Evolutionary conservation across 2,113 vertebrate genomes (phyloP).

Genomic region (Tricholaema leucomelas): DNA sequence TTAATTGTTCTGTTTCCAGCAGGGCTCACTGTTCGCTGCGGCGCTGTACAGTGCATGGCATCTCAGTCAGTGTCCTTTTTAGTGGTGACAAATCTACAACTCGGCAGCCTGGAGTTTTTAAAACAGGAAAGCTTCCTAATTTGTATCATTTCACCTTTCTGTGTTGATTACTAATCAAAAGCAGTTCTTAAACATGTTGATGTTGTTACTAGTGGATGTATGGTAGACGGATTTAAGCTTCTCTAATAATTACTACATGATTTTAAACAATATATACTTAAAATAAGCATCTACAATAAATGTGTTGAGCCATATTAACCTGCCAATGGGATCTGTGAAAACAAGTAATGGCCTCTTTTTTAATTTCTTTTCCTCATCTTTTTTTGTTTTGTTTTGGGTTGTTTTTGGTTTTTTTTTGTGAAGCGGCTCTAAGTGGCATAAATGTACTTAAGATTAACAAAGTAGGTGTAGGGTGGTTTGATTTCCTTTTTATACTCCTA

Average conservation of each 20-base stretch:
- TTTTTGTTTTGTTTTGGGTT: conserved; percentile 37
- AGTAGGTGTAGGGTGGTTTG: conserved; percentile 64
- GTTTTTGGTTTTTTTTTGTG: conserved; percentile 61
- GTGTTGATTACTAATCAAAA: conserved; percentile 75
- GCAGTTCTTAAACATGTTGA: conserved; percentile 70
- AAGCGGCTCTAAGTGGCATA: conserved; percentile 76
- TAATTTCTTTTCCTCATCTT: conserved; percentile 40
- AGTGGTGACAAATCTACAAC: conserved; percentile 1
- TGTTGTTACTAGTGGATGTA: conserved; percentile 79
- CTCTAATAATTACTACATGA: conserved; percentile 75
- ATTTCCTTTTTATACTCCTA: conserved; percentile 71
- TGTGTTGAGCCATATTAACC: conserved; percentile 84
- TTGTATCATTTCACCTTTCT: conserved; percentile 70
- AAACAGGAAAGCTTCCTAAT: conserved; percentile 58
- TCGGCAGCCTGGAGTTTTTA: conserved; percentile 61
- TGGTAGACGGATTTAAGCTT: conserved; percentile 77
- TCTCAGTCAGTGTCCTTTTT: conserved; percentile 51
- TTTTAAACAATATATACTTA: conserved; percentile 80
- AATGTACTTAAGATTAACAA: conserved; percentile 75
- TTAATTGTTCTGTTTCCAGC: conserved; percentile 46
- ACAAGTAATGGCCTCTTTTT: conserved; percentile 72
- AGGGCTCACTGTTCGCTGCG: conserved; percentile 49
- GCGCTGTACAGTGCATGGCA: conserved; percentile 70
- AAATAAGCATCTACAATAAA: conserved; percentile 78
- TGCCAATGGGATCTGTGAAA: conserved; percentile 83